These are phyloP conservation scores for Trichonephila clavipes DNA, from an alignment of 1,140 invertebrate genomes.

Conservation along the genomic window DNA sequence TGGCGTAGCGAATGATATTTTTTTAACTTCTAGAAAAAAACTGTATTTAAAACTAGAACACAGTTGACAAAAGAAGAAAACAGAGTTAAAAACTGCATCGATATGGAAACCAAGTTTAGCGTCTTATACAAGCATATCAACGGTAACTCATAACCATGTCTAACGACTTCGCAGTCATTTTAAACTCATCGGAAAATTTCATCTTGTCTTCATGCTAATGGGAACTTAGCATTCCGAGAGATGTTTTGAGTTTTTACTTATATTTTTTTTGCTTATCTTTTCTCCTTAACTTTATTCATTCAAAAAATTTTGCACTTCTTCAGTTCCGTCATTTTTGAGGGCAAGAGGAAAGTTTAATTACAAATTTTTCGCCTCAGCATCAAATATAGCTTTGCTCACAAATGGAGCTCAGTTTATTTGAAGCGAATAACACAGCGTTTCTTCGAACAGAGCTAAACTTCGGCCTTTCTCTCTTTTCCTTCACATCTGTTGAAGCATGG, in stretches of 20 bases:
- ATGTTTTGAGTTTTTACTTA: not conserved
- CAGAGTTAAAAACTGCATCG: slow-evolving; percentile 16
- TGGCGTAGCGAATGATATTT: not conserved
- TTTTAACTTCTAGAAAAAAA: not conserved
- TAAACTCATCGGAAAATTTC: slow-evolving; percentile 55
- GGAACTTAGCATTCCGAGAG: slow-evolving; percentile 7
- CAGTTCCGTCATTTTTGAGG: slow-evolving; percentile 28
- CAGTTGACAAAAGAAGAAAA: not conserved
- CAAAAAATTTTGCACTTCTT: slow-evolving; percentile 42
- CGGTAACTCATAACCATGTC: slow-evolving; percentile 43
- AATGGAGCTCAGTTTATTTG: slow-evolving; percentile 34
- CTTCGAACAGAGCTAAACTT: not conserved
- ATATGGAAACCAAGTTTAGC: slow-evolving; percentile 26
- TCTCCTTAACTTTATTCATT: slow-evolving; percentile 40
- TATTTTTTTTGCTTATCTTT: slow-evolving; percentile 33
- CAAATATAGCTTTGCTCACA: slow-evolving; percentile 45
- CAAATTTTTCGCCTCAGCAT: slow-evolving; percentile 59
- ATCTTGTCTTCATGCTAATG: slow-evolving; percentile 44
- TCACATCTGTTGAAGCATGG: slow-evolving; percentile 27
- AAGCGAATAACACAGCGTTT: slow-evolving; percentile 10
- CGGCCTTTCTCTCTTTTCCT: slow-evolving; percentile 1
- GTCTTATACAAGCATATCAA: slow-evolving; percentile 41
- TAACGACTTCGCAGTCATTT: slow-evolving; percentile 60
- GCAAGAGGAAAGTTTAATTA: slow-evolving; percentile 49
- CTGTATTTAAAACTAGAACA: not conserved